Evolutionary conservation across 2,113 vertebrate genomes (phyloP).

Genomic region (Apteryx owenii): DNA sequence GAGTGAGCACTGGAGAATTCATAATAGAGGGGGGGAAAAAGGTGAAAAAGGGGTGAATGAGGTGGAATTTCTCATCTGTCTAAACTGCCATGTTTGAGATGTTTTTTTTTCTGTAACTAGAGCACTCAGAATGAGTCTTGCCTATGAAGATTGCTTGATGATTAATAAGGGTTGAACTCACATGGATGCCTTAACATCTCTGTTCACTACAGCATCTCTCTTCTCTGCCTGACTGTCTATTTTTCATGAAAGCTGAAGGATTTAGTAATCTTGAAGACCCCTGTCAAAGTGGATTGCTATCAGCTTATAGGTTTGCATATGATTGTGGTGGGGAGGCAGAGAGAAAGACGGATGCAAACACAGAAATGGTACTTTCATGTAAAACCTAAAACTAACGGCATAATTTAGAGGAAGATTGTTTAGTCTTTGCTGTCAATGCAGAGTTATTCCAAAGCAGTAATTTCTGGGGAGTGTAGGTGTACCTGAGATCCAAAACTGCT

Average conservation of each 20-base stretch:
- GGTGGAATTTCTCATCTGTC: not conserved
- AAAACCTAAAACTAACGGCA: not conserved
- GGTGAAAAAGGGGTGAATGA: not conserved
- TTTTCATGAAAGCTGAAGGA: not conserved
- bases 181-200: not conserved
- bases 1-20: not conserved
- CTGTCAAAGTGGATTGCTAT: not conserved
- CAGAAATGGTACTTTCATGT: not conserved
- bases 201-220: not conserved
- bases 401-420: not conserved
- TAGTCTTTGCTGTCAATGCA: not conserved
- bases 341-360: rapidly evolving
- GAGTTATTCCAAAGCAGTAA: not conserved
- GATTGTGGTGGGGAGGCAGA: not conserved
- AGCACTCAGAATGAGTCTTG: not conserved
- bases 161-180: not conserved
- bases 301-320: not conserved
- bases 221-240: not conserved
- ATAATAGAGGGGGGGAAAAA: not conserved
- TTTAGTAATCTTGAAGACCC: not conserved
- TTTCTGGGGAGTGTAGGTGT: not conserved
- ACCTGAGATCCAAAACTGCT: not conserved
- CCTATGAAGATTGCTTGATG: not conserved
- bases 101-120: not conserved
- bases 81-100: not conserved